Evolutionary conservation across 2,797 vertebrate species (phyloP), one percentile per base, ranked within the genome.

Genomic region (Coendou prehensilis): DNA sequence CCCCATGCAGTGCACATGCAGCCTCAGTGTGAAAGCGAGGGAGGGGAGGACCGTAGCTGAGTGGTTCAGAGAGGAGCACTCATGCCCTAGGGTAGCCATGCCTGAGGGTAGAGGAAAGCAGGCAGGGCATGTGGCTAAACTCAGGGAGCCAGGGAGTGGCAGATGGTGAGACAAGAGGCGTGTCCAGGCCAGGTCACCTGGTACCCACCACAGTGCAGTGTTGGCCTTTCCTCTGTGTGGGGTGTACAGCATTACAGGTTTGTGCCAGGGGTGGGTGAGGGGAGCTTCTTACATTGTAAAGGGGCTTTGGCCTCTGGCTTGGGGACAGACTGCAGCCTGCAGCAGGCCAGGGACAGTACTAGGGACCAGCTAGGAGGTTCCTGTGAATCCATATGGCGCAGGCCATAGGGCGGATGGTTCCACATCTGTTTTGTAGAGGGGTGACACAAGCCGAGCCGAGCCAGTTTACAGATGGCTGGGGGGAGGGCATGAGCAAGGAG

Each of bases 201-300:
- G 59, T 15, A 5, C 37, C 17, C 10, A 6, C 13, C 14, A 22
- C 17, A 14, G 37, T 22, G 45, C 15, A 1, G 18, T 15, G 30
- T 5, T 47, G 87, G 13, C n/a, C 9, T 17, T 47, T 3, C 15
- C 30, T 37, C 57, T 15, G 41, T 0, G 7, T 26, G n/a, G 33
- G 9, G 50, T 2, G 9, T 4, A 10, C 30, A 33, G 67, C 9
- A 6, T 5, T 20, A 2, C n/a, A 30, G 69, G 33, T 14, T 8
- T 6, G 18, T 14, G 22, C 28, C 4, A 0, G 33, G 37, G 23
- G 1, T 59, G 7, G 28, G 13, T 5, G 1, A 56, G 4, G 10
- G 54, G 30, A 33, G 14, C 75, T 54, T 6, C 67, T 54, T 2
- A 5, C 6, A 9, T 28, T 13, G 5, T 52, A 28, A 18, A 33